Evolutionary conservation across 2,888 invertebrate species (phyloP), one percentile per base, ranked within the genome.

Genomic region (Iphiclides podalirius): DNA sequence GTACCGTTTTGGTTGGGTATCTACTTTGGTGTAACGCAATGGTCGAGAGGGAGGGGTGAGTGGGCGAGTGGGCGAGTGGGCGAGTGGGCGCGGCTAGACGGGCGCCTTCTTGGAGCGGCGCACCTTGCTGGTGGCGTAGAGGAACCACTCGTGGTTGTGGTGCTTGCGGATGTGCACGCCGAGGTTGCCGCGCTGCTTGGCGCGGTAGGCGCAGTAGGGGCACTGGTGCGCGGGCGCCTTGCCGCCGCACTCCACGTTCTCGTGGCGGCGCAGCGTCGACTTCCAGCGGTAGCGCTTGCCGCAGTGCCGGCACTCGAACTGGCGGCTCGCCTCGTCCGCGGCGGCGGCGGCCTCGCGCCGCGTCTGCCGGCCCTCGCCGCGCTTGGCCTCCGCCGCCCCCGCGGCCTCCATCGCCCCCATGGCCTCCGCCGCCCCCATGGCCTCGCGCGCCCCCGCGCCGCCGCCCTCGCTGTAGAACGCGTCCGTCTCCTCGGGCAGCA

Each of bases 211-310:
- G 81, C 95, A 95, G 72, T 93, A 92, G 8, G 94, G 94, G 67
- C 95, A 95, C 56, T 94, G 93, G 81, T 95, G 95, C 55, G 93
- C 91, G 0, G 95, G 95, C 57, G 94, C 93, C 74, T 95, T 95
- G 57, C 94, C 95, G 36, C 95, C 94, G 79, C 95, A 95, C 79
- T 95, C 95, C 54, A 95, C 94, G 86, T 92, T 94, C 79, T 94
- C 95, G 83, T 95, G 95, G 2, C 94, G 91, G 8, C 94, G 90
- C 89, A 95, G 90, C 52, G 95, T 95, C 41, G 95, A 95, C 83
- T 94, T 95, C 95, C 95, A 95, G 65, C 95, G 92, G 79, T 96
- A 96, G 59, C 93, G 91, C 78, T 95, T 95, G 56, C 95, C 95
- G 82, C 96, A 96, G 72, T 95, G 95, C 42, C 94, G 90, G 70